Percentiles rank a stretch among this genome's conserved stretches.
Conservation (phyloP, 2,888 invertebrate genomes). For the Drosophila melanosoma region DNA sequence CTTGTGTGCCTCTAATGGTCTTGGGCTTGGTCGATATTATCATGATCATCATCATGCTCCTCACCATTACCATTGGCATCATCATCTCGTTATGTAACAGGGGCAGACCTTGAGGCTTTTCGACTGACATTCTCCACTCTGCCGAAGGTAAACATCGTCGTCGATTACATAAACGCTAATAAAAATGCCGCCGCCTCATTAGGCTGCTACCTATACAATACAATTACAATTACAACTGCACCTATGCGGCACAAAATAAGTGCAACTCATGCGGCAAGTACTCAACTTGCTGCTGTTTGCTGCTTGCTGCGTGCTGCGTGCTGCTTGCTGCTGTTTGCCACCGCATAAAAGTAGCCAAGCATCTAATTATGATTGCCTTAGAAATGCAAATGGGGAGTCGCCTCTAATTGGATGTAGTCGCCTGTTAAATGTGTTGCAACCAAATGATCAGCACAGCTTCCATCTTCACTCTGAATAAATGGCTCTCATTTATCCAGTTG, state of each 20-base stretch:
- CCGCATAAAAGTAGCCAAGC: constrained; percentile 37
- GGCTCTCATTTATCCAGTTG: constrained; percentile 8
- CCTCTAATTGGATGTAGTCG: constrained; percentile 16
- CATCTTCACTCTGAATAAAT: background rate
- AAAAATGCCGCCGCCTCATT: constrained; percentile 70
- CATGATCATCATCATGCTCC: constrained; percentile 9
- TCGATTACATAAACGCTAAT: constrained; percentile 67
- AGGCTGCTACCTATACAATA: constrained; percentile 55
- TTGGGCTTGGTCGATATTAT: constrained; percentile 53
- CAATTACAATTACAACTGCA: constrained; percentile 45
- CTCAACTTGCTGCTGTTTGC: background rate
- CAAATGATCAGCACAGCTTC: background rate
- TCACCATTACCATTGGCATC: constrained; percentile 2
- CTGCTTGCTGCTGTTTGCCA: constrained; percentile 1
- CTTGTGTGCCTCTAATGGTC: constrained; percentile 54
- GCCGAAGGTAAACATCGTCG: constrained; percentile 57
- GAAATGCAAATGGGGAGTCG: constrained; percentile 30
- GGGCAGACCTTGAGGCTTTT: constrained; percentile 49
- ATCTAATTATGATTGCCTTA: constrained; percentile 58
- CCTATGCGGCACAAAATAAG: constrained; percentile 54
- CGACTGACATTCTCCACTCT: constrained; percentile 50
- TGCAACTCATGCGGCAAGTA: constrained; percentile 73
- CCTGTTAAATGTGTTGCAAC: constrained; percentile 16
- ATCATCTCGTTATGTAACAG: constrained; percentile 24
- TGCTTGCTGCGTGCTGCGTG: background rate